phyloP scores from a whole-genome alignment of 1,140 invertebrate genomes.

The Drosophila mayri region DNA sequence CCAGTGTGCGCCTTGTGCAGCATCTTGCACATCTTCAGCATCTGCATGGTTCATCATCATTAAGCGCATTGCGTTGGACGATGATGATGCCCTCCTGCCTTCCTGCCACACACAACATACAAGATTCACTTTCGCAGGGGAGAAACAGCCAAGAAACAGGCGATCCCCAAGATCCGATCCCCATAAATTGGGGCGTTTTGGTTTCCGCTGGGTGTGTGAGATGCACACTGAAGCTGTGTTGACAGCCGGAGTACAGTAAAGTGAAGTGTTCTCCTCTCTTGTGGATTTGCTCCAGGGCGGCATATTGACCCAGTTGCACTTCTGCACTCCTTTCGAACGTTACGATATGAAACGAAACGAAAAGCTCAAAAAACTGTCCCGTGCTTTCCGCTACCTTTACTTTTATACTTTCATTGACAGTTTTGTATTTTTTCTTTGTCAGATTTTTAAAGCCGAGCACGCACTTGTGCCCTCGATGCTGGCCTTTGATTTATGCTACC shows the following conservation, averaged over 20 bases:
- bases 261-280: conserved; percentile 48
- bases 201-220: conserved; percentile 57
- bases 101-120: conserved; percentile 47
- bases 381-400: conserved; percentile 44
- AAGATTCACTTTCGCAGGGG: conserved; percentile 76
- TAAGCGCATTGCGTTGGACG: conserved; percentile 67
- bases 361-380: conserved; percentile 48
- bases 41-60: conserved; percentile 75
- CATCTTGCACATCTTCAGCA: conserved; percentile 34
- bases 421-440: conserved; percentile 49
- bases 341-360: conserved; percentile 21
- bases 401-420: conserved; percentile 80
- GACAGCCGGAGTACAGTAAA: conserved; percentile 32
- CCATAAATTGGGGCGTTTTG: conserved; percentile 70
- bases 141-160: conserved; percentile 13
- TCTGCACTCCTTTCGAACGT: conserved; percentile 47
- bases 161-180: conserved; percentile 28
- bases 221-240: conserved; percentile 22
- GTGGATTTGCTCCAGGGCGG: conserved; percentile 61
- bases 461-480: conserved; percentile 80
- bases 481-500: conserved; percentile 69
- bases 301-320: conserved; percentile 73
- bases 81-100: conserved; percentile 32
- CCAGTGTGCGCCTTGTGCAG: conserved; percentile 12
- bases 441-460: conserved; percentile 57